Evolutionary conservation across 92 coral and sea anemone species (phyloP), one percentile per base, ranked within the genome.

Genomic region (Porites evermanni): DNA sequence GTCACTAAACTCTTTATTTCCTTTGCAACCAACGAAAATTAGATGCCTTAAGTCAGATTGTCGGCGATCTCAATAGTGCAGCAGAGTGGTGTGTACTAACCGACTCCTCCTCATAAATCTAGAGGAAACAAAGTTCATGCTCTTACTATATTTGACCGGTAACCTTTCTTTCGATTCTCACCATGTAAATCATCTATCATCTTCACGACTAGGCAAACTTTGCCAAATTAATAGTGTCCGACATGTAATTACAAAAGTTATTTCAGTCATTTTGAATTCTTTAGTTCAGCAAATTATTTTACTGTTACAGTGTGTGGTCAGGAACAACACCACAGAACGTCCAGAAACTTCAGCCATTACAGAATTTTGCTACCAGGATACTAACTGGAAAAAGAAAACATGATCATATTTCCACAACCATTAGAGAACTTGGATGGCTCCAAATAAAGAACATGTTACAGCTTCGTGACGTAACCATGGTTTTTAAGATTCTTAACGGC

Each of bases 81-180:
- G 70, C 29, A 65, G 70, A 65, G 70, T 65, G 70, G 24, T 19
- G 70, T 65, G 70, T 65, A 65, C 21, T n/a, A 16, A 65, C 70
- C 70, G 70, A 65, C 70, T 65, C 70, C 70, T 65, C 70, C 4
- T 3, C 5, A 38, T 38, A 38, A 38, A 38, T 38, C 5, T 3
- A 38, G 47, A 38, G 47, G 2, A 38, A 38, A 38, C 47, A 38
- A 38, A 38, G 47, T 38, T 38, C 47, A 38, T 38, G 47, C 70
- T 65, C 10, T 65, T 65, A 24, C 11, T 65, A 12, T 65, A 65
- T 65, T 65, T 24, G 70, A 14, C 47, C 9, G 9, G 29, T 65
- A 65, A 65, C 14, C 70, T 65, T 65, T 19, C 70, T n/a, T 65
- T 65, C 23, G 70, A 65, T 65, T 65, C 70, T 65, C 70, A 29